Conservation (phyloP, 2,797 vertebrate species). For the Loriculus beryllinus region DNA sequence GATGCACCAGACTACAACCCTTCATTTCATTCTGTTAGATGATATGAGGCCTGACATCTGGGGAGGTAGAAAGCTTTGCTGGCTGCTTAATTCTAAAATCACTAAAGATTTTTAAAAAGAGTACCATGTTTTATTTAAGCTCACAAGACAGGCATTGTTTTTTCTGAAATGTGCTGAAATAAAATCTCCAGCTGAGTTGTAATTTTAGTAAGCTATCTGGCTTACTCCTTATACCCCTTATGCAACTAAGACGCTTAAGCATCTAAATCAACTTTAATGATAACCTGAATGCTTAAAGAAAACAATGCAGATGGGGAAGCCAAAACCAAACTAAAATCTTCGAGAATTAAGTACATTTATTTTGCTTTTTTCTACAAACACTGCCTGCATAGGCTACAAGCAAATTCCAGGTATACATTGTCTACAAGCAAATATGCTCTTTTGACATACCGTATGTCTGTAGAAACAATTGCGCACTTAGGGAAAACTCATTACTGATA, state of each 20-base stretch:
- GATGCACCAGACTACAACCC: background rate
- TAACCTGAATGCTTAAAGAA: background rate
- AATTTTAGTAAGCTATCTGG: background rate
- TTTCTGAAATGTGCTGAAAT: background rate
- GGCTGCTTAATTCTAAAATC: background rate
- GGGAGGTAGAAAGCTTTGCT: background rate
- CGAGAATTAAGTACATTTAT: background rate
- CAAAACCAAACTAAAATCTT: background rate
- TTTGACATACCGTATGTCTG: background rate
- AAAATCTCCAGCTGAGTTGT: background rate
- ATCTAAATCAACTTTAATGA: background rate
- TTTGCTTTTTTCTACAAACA: background rate
- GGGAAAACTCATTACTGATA: conserved; percentile 53
- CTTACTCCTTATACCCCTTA: background rate
- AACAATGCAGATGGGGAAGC: background rate
- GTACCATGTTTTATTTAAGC: background rate
- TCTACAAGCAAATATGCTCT: background rate
- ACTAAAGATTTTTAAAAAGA: background rate
- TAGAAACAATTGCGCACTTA: conserved; percentile 28
- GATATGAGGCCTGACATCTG: background rate
- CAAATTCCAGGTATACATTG: conserved; percentile 7
- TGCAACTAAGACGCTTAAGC: background rate
- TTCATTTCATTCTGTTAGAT: background rate
- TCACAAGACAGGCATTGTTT: background rate
- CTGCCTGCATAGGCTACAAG: background rate